Base-by-base conservation (phyloP, 2,113 vertebrate species). In the Leuciscus idus region DNA sequence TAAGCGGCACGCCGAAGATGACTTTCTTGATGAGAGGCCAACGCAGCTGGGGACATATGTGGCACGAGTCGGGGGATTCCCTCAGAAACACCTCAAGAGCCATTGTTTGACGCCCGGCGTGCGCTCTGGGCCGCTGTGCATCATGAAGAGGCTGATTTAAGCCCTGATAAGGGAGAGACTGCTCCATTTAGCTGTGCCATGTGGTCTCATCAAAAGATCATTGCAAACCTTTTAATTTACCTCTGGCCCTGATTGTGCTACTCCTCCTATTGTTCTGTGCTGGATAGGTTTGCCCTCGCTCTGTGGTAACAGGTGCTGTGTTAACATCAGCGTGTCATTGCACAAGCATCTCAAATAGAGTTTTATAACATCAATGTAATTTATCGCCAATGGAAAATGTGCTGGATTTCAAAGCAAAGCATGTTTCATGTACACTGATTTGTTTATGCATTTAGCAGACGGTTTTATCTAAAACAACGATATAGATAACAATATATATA, bases 141-240 rank as follows among this genome's bases (percentile, higher is more conserved):
- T 86, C 77, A 89, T 87, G 78, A 76, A 85, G 78, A 72, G 57
- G 39, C 59, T 62, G 88, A 87, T 91, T 78, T 87, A 72, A 78
- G 43, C 78, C 73, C 91, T 82, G 92, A 93, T 92, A 92, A 87
- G 86, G 90, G 74, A 84, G 75, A 85, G 43, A 82, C 70, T 68
- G 85, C 77, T 89, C 79, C 82, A 88, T 87, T 77, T 87, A 72
- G 43, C 80, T 84, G 70, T 23, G 88, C 87, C 85, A 17, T 80
- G 36, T 50, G 81, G 77, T 61, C 89, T 88, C 90, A 91, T 39
- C 83, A 61, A 88, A 89, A 78, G 91, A 84, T 85, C 46, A 75
- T 90, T 84, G 82, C 86, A 81, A 46, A 46, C 70, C 74, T 81
- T 87, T 86, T 81, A 83, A 89, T 89, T 85, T 85, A 80, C 88